A percentile compares a stretch with the other conserved stretches of the same genome.
Conservation (phyloP, 2,888 invertebrate genomes). For the Carterocephalus palaemon region DNA sequence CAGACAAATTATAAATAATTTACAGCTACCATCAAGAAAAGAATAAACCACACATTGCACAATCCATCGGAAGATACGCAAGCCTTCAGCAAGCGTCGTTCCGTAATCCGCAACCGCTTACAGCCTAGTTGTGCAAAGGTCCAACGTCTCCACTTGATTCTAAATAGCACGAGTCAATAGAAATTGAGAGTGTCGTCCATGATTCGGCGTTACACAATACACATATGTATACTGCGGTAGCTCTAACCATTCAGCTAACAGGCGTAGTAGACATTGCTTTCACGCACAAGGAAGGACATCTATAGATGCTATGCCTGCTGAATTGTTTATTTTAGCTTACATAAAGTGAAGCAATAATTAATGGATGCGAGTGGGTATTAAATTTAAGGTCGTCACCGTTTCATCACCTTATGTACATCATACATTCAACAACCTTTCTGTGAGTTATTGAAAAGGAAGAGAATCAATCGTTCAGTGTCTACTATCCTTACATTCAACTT, state of each 20-base stretch:
- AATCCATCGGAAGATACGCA: background rate
- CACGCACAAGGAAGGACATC: constrained; percentile 39
- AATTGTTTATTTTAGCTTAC: background rate
- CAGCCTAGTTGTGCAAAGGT: constrained; percentile 16
- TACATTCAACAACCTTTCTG: no score
- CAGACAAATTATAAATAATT: constrained; percentile 1
- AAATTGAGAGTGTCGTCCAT: constrained; percentile 62
- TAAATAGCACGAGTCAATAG: constrained; percentile 49
- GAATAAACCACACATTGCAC: background rate
- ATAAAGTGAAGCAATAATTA: background rate
- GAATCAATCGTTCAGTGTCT: no score
- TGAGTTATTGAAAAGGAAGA: no score
- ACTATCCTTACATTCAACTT: no score
- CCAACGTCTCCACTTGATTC: constrained; percentile 23
- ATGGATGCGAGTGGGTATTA: no score
- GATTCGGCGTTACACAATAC: constrained; percentile 53
- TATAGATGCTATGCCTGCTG: background rate
- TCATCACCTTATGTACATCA: no score
- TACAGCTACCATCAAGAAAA: no score
- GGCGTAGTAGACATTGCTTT: constrained; percentile 52
- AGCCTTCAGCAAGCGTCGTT: constrained; percentile 1
- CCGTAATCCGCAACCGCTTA: background rate
- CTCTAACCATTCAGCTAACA: constrained; percentile 53
- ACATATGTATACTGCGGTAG: constrained; percentile 32
- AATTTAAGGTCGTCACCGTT: no score